Evolutionary conservation across 2,113 vertebrate species (phyloP).

Genomic region (Elephas maximus): DNA sequence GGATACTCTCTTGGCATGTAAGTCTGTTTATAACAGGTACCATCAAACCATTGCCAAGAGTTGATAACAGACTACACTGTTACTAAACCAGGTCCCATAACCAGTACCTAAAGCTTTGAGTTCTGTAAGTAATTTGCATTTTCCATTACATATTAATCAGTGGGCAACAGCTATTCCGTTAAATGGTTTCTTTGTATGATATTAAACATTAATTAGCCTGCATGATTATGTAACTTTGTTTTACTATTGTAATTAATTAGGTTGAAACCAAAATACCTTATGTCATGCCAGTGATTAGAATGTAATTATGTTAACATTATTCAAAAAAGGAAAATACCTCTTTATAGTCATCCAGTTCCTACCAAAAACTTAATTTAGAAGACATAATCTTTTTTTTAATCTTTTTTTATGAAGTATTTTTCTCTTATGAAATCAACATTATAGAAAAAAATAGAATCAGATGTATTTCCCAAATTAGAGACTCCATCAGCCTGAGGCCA

Average conservation of each 20-base stretch:
- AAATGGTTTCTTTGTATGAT: conserved; percentile 18
- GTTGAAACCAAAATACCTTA: conserved; percentile 23
- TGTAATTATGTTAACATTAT: conserved; percentile 38
- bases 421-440: conserved; percentile 13
- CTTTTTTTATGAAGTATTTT: conserved; percentile 22
- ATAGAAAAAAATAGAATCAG: conserved; percentile 2
- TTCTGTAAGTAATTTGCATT: neutral
- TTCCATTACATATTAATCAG: neutral
- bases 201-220: conserved; percentile 13
- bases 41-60: conserved; percentile 35
- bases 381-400: neutral
- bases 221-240: neutral
- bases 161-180: neutral
- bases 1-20: neutral
- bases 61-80: conserved; percentile 10
- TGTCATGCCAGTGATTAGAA: conserved; percentile 33
- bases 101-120: conserved; percentile 19
- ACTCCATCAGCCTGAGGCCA: too few species aligned
- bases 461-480: conserved; percentile 29
- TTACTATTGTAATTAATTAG: conserved; percentile 27
- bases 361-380: conserved; percentile 15
- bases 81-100: conserved; percentile 12
- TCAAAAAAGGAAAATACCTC: conserved; percentile 40
- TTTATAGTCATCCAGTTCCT: conserved; percentile 53
- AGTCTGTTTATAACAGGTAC: conserved; percentile 10